Evolutionary conservation across 2,113 vertebrate genomes (phyloP).

Genomic region (Pampusana beccarii): DNA sequence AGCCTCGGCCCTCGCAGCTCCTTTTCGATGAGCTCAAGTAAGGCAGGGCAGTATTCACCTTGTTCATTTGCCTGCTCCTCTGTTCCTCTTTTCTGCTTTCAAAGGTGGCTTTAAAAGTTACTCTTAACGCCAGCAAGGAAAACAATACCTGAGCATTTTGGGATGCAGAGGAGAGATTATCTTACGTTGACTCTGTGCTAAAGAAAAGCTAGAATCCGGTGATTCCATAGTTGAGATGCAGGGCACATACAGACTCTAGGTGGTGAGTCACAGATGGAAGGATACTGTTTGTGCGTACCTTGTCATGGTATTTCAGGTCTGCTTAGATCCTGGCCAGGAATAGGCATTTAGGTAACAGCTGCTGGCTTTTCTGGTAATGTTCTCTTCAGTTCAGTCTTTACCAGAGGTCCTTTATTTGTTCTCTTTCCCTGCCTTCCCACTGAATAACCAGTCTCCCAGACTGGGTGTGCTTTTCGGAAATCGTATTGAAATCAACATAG

Average conservation of each 20-base stretch:
- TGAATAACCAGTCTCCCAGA: background rate
- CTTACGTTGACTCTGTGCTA: background rate
- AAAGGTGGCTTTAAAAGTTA: background rate
- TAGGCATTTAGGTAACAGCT: background rate
- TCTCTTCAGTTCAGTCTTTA: background rate
- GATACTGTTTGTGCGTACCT: background rate
- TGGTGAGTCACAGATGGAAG: background rate
- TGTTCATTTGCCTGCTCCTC: background rate
- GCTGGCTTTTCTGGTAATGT: background rate
- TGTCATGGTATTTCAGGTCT: background rate
- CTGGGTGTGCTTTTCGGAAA: background rate
- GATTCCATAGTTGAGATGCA: background rate
- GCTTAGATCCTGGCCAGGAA: background rate
- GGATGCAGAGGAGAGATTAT: background rate
- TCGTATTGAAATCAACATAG: rapidly evolving
- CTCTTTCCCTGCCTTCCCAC: background rate
- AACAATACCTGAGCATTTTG: background rate
- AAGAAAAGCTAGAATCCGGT: background rate
- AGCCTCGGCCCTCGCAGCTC: background rate
- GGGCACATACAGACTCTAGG: background rate
- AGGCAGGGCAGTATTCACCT: background rate
- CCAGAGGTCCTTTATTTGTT: no score
- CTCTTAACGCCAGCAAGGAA: background rate
- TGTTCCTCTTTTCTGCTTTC: background rate
- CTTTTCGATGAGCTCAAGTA: background rate